Evolutionary conservation across 2,888 invertebrate genomes (phyloP).

Genomic region (Sturmia bella): DNA sequence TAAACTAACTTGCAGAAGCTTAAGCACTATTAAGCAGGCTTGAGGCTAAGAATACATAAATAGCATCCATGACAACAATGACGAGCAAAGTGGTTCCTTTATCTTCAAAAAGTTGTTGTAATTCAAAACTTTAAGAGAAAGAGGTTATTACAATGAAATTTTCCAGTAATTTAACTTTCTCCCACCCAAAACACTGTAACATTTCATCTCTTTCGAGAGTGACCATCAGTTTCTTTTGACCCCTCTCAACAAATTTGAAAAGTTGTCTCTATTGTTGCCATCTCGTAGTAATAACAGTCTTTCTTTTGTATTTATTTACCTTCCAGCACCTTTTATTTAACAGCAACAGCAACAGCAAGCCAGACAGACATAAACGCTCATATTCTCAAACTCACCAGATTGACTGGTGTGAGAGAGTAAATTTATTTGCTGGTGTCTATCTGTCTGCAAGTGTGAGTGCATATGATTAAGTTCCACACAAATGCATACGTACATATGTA

Average conservation of each 20-base stretch:
- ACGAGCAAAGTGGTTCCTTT: no score
- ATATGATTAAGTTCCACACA: conserved; percentile 14
- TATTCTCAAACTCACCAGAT: neutral
- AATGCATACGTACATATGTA: neutral
- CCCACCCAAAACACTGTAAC: no score
- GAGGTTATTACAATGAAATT: no score
- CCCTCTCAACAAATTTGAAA: neutral
- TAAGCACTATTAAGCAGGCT: no score
- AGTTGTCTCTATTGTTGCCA: neutral
- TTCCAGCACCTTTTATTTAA: conserved; percentile 18
- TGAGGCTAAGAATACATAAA: no score
- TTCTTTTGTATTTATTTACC: conserved; percentile 6
- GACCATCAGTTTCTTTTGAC: no score
- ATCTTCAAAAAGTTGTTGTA: no score
- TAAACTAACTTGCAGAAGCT: no score
- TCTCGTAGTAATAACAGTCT: neutral
- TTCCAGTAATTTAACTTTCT: no score
- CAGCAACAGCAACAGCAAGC: neutral
- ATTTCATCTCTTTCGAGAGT: no score
- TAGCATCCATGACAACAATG: no score
- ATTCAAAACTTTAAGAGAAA: no score
- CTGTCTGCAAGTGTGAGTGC: conserved; percentile 8
- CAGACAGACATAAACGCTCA: neutral
- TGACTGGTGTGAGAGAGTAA: conserved; percentile 24
- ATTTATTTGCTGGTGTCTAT: conserved; percentile 26